Conservation (phyloP, 2,797 vertebrate species). For the Oryzias sinensis region DNA sequence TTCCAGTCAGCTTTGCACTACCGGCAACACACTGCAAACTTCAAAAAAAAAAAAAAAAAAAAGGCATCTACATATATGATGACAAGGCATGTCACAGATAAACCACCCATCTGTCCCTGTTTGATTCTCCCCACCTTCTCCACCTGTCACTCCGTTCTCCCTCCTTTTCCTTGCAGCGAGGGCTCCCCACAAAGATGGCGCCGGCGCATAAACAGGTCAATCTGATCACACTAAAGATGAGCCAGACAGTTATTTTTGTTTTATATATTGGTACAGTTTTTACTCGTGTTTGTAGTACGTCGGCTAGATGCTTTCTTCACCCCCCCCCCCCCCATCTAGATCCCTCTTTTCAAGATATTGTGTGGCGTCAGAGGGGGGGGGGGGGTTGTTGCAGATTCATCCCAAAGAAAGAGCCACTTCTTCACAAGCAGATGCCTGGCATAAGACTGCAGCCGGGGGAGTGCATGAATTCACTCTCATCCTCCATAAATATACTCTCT, state of each 20-base stretch:
- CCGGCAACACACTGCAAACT: slow-evolving; percentile 40
- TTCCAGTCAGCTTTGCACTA: background rate
- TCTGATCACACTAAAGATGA: slow-evolving; percentile 65
- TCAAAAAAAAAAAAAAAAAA: slow-evolving; percentile 9
- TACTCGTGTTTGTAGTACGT: no score
- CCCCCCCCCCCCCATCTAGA: slow-evolving; percentile 19
- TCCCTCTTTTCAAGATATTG: slow-evolving; percentile 18
- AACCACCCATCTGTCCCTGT: slow-evolving; percentile 10
- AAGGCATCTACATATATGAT: slow-evolving; percentile 55
- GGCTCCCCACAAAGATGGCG: slow-evolving; percentile 61
- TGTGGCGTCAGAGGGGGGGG: background rate
- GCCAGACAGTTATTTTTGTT: slow-evolving; percentile 23
- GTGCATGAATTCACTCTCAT: slow-evolving; percentile 66
- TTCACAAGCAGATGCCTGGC: slow-evolving; percentile 73
- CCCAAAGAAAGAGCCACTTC: slow-evolving; percentile 62
- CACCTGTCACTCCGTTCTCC: slow-evolving; percentile 50
- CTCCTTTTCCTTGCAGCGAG: slow-evolving; percentile 17
- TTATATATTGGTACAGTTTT: no score
- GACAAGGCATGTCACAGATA: slow-evolving; percentile 55
- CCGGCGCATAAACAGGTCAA: slow-evolving; percentile 63
- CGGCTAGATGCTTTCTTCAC: slow-evolving; percentile 2
- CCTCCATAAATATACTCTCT: slow-evolving; percentile 62
- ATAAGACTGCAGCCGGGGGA: slow-evolving; percentile 60
- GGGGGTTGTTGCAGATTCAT: slow-evolving; percentile 37
- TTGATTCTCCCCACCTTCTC: slow-evolving; percentile 22